These are phyloP conservation scores for Gasterosteus aculeatus DNA, from an alignment of 2,113 vertebrate species.

Conservation along the genomic window DNA sequence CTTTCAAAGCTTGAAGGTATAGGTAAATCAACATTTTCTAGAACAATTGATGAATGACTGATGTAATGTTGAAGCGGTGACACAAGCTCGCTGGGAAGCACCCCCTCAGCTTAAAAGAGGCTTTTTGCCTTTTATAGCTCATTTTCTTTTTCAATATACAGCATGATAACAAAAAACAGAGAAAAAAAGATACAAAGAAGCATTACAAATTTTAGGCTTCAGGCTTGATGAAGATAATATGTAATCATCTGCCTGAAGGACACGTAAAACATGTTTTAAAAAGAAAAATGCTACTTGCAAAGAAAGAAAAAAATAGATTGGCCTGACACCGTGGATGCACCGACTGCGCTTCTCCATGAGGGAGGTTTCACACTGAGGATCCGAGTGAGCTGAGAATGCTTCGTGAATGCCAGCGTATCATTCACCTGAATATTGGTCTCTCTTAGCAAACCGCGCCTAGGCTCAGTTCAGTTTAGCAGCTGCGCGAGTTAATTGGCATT, in stretches of 20 bases:
- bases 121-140: neutral
- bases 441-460: conserved; percentile 26
- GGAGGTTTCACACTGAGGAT: conserved; percentile 42
- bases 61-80: neutral
- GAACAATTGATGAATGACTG: neutral
- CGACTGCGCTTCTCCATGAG: conserved; percentile 23
- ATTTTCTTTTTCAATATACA: neutral
- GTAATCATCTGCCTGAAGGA: neutral
- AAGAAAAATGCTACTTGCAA: conserved; percentile 2
- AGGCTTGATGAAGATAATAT: neutral
- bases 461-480: conserved; percentile 41
- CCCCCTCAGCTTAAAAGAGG: neutral
- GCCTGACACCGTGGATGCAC: conserved; percentile 18
- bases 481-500: conserved; percentile 50
- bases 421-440: conserved; percentile 44
- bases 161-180: neutral
- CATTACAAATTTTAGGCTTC: too few species aligned
- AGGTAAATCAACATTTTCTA: neutral
- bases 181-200: neutral
- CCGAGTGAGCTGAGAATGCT: conserved; percentile 24
- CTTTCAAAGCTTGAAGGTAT: neutral
- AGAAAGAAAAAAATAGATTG: conserved; percentile 23
- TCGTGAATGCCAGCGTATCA: conserved; percentile 44
- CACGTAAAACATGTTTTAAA: neutral
- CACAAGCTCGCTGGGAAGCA: neutral